Conservation (phyloP, 2,113 vertebrate species). For the Candoia aspera region DNA sequence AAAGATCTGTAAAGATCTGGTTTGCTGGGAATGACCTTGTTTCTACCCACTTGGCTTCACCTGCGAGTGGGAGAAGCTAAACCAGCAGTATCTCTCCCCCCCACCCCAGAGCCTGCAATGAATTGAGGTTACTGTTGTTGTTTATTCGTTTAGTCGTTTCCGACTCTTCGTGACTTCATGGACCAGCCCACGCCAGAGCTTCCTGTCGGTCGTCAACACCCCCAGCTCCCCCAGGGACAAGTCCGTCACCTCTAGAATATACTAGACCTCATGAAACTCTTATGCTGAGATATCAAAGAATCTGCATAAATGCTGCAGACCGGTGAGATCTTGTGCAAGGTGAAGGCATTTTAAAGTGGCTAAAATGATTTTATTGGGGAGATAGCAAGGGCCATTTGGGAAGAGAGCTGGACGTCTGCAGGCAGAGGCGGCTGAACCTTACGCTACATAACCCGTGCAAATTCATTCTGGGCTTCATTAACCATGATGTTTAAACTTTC, state of each 20-base stretch:
- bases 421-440: neutral
- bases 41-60: neutral
- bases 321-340: neutral
- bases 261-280: neutral
- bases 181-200: no score
- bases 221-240: no score
- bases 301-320: neutral
- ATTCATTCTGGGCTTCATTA: neutral
- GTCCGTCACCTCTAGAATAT: no score
- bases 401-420: neutral
- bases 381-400: neutral
- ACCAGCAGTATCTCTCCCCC: neutral
- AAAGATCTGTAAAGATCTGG: neutral
- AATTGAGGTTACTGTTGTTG: neutral
- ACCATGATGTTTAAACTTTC: neutral
- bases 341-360: neutral
- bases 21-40: neutral
- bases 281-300: neutral
- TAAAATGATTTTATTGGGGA: neutral
- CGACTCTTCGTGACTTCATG: no score
- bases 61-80: neutral
- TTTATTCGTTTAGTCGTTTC: no score
- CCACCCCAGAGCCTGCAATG: neutral
- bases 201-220: no score
- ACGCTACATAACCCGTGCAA: neutral